Evolutionary conservation across 1,140 invertebrate genomes (phyloP).

Genomic region (Mizuhopecten yessoensis): DNA sequence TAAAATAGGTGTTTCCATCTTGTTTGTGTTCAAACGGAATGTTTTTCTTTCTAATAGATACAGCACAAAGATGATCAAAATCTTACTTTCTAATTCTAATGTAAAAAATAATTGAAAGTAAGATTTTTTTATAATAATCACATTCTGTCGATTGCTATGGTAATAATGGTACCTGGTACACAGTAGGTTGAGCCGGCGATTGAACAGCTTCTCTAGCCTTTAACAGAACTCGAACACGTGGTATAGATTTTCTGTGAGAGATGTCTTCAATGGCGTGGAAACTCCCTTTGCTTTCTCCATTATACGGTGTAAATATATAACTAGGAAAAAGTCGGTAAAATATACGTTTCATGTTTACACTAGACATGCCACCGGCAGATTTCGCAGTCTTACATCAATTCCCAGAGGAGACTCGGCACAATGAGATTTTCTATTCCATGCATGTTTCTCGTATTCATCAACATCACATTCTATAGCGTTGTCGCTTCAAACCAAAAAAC

Average conservation of each 20-base stretch:
- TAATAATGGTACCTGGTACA: not conserved
- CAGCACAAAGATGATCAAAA: too few species aligned
- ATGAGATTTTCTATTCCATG: not conserved
- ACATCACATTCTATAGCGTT: not conserved
- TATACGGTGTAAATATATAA: not conserved
- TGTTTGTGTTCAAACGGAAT: too few species aligned
- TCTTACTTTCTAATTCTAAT: too few species aligned
- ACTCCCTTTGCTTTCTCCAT: not conserved
- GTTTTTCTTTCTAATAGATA: too few species aligned
- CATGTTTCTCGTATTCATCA: conserved; percentile 9
- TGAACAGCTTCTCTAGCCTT: not conserved
- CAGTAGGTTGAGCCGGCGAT: not conserved
- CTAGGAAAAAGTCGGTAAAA: not conserved
- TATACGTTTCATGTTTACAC: not conserved
- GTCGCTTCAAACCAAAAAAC: too few species aligned
- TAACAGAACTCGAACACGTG: not conserved
- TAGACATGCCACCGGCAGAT: not conserved
- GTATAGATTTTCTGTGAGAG: not conserved
- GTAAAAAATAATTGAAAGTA: too few species aligned
- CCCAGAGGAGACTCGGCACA: not conserved
- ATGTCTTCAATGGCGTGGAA: not conserved
- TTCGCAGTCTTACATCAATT: not conserved
- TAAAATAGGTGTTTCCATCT: not conserved
- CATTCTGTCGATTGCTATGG: not conserved
- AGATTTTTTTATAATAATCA: not conserved